These are phyloP conservation scores for Bombus polaris DNA, from an alignment of 1,140 invertebrate species.

Conservation along the genomic window DNA sequence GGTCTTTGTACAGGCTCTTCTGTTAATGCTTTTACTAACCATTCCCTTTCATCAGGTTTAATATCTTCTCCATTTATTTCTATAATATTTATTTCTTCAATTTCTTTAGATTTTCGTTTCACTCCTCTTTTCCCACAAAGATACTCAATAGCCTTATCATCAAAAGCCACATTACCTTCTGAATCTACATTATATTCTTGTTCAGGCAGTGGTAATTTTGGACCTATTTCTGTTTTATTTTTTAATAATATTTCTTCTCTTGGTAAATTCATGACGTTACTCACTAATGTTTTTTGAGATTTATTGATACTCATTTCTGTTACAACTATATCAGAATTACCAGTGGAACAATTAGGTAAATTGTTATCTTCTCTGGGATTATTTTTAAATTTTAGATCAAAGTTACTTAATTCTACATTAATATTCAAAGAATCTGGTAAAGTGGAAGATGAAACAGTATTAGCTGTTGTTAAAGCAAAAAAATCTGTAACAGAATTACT, in stretches of 20 bases:
- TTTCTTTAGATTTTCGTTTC: conserved; percentile 80
- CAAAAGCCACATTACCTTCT: conserved; percentile 79
- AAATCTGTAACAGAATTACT: conserved; percentile 37
- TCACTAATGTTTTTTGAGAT: conserved; percentile 63
- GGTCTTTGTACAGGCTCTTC: conserved; percentile 86
- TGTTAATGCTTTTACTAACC: conserved; percentile 91
- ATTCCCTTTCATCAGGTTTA: conserved; percentile 89
- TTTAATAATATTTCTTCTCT: conserved; percentile 79
- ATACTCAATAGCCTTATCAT: conserved; percentile 81
- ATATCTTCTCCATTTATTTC: conserved; percentile 94
- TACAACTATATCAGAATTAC: background rate
- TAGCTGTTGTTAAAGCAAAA: conserved; percentile 45
- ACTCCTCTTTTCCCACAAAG: conserved; percentile 82
- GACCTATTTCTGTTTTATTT: conserved; percentile 79
- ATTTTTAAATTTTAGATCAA: background rate
- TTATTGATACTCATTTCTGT: background rate
- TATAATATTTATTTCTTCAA: conserved; percentile 86
- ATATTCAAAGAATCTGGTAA: background rate
- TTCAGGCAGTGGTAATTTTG: conserved; percentile 80
- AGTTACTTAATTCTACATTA: background rate
- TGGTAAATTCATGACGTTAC: conserved; percentile 75
- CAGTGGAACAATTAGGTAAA: too few species aligned
- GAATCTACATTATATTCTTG: conserved; percentile 80
- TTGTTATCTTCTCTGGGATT: background rate
- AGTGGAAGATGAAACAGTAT: background rate